Evolutionary conservation across 2,113 vertebrate genomes (phyloP).

Genomic region (Ictalurus punctatus): DNA sequence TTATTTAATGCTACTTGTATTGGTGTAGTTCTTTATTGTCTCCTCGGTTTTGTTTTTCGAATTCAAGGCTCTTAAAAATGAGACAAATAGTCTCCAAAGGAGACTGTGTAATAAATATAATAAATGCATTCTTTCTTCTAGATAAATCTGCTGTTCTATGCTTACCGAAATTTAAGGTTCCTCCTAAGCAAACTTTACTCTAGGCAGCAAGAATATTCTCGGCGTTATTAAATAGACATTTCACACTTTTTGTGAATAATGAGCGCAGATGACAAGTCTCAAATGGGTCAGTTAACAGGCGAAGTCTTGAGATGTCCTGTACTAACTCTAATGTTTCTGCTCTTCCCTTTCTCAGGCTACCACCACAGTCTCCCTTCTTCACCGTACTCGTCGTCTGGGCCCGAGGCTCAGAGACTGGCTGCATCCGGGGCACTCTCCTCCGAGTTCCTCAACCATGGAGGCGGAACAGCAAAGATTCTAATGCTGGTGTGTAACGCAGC

Average conservation of each 20-base stretch:
- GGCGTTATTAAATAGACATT: not conserved
- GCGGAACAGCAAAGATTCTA: constrained; percentile 71
- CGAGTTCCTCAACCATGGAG: constrained; percentile 73
- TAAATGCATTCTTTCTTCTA: not conserved
- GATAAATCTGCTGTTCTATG: not conserved
- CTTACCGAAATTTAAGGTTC: not conserved
- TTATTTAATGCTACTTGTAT: not conserved
- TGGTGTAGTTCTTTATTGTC: not conserved
- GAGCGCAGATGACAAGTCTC: not conserved
- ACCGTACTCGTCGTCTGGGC: constrained; percentile 66
- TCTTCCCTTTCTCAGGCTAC: constrained; percentile 69
- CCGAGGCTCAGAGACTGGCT: constrained; percentile 68
- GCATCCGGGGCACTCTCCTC: constrained; percentile 73
- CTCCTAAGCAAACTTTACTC: not conserved
- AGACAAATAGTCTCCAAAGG: not conserved
- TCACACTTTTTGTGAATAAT: not conserved
- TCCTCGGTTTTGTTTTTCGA: not conserved
- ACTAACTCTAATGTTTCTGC: constrained; percentile 14
- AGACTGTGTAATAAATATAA: not conserved
- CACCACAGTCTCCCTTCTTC: constrained; percentile 80
- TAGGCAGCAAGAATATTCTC: not conserved
- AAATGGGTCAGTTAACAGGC: not conserved
- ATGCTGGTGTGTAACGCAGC: constrained; percentile 86
- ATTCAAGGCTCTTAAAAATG: not conserved
- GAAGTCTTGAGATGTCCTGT: not conserved